phyloP scores from a whole-genome alignment of 1,140 invertebrate species.

The Diorhabda sublineata region DNA sequence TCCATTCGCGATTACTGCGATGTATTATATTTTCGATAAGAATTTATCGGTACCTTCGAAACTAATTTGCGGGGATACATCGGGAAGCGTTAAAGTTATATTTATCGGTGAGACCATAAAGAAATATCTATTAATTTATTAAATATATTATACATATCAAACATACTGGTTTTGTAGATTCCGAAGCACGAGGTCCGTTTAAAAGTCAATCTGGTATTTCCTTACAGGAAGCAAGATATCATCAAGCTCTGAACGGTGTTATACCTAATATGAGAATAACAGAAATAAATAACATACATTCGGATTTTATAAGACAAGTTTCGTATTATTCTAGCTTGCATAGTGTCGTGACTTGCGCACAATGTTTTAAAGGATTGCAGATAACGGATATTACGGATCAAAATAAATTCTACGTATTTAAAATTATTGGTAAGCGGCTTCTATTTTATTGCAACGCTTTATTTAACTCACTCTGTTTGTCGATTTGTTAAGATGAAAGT shows the following conservation, averaged over 20 bases:
- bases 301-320: constrained; percentile 57
- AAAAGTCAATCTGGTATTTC: constrained; percentile 57
- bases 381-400: constrained; percentile 39
- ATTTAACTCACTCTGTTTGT: too few species aligned
- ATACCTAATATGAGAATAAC: constrained; percentile 38
- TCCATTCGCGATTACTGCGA: constrained; percentile 53
- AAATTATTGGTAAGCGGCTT: constrained; percentile 9
- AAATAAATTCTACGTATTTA: constrained; percentile 29
- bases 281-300: constrained; percentile 56
- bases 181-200: constrained; percentile 58
- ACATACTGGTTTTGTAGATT: neutral
- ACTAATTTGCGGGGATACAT: constrained; percentile 62
- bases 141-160: neutral
- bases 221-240: constrained; percentile 54
- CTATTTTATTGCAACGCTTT: too few species aligned
- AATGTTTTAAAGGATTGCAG: constrained; percentile 45
- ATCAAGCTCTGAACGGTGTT: constrained; percentile 50
- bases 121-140: neutral
- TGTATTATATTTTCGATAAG: constrained; percentile 61
- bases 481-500: too few species aligned
- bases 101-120: constrained; percentile 49
- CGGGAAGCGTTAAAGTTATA: constrained; percentile 60
- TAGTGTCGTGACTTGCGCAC: constrained; percentile 50
- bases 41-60: constrained; percentile 55
- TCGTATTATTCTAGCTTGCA: constrained; percentile 52